Percentiles rank a stretch among this genome's conserved stretches.
Conservation (phyloP, 2,888 invertebrate genomes). For the Lepidocyrtinus sp. region DNA sequence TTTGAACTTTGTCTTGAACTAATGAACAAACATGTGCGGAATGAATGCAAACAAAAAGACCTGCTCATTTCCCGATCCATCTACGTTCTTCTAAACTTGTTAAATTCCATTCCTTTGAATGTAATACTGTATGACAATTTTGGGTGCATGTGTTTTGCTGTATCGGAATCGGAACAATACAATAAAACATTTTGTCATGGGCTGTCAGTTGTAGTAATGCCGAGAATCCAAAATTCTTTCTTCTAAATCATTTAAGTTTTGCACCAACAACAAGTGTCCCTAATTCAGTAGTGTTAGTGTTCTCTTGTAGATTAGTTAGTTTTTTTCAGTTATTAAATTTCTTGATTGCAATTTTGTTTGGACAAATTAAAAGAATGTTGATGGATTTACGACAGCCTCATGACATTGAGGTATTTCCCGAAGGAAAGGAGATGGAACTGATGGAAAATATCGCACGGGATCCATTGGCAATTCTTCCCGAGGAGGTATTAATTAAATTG, state of each 20-base stretch:
- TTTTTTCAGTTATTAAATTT: not conserved
- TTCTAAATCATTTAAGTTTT: too few species aligned
- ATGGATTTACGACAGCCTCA: too few species aligned
- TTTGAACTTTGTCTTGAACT: not conserved
- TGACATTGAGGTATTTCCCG: too few species aligned
- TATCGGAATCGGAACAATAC: conserved; percentile 1
- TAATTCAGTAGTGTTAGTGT: not conserved
- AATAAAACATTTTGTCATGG: not conserved
- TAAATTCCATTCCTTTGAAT: not conserved
- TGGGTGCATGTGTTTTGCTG: not conserved
- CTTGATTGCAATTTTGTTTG: too few species aligned
- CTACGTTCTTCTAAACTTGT: not conserved
- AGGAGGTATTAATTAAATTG: conserved; percentile 32
- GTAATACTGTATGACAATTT: not conserved
- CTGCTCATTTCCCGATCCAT: conserved; percentile 3
- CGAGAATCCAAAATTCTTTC: not conserved
- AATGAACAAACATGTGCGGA: conserved; percentile 2
- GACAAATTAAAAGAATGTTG: too few species aligned
- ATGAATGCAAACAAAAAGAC: conserved; percentile 1
- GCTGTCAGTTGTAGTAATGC: not conserved
- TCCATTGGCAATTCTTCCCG: conserved; percentile 25
- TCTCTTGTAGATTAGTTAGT: not conserved
- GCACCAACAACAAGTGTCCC: too few species aligned
- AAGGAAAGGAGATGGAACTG: not conserved
- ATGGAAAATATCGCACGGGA: not conserved